A percentile compares a stretch with the other conserved stretches of the same genome.
Conservation (phyloP, 92 coral and sea anemone species). For the Porites divaricata region DNA sequence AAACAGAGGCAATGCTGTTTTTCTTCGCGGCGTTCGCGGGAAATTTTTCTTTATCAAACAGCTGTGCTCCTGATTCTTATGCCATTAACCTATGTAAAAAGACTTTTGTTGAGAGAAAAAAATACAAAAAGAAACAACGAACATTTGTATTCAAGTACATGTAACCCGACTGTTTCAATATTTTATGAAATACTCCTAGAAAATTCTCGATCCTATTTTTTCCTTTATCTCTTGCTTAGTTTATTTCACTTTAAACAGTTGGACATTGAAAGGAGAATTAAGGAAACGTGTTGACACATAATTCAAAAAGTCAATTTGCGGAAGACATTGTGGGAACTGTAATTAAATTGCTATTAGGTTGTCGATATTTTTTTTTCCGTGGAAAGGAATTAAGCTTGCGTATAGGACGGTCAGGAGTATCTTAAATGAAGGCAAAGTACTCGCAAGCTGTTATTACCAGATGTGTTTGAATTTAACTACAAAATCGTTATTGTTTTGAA, state of each 20-base stretch:
- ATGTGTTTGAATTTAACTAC: background rate
- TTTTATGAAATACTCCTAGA: background rate
- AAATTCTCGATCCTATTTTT: background rate
- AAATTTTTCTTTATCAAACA: conserved; percentile 16
- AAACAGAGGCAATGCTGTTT: conserved; percentile 20
- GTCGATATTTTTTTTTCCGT: background rate
- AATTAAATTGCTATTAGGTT: conserved; percentile 18
- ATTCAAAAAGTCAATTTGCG: conserved; percentile 5
- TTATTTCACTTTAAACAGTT: background rate
- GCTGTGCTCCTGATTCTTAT: conserved; percentile 14
- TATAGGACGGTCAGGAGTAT: background rate
- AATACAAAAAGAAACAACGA: conserved; percentile 1
- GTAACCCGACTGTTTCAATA: background rate
- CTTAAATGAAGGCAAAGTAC: background rate
- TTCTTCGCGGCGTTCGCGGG: conserved; percentile 31
- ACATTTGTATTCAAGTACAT: background rate
- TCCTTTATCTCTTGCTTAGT: background rate
- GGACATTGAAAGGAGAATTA: background rate
- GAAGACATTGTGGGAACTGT: background rate
- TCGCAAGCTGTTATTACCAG: conserved; percentile 12
- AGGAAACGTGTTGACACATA: conserved; percentile 4
- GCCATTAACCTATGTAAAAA: conserved; percentile 15
- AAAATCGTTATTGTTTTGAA: background rate
- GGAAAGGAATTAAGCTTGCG: background rate
- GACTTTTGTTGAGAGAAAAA: background rate